Evolutionary conservation across 1,140 invertebrate genomes (phyloP).

Genomic region (Heliothis subflexa): DNA sequence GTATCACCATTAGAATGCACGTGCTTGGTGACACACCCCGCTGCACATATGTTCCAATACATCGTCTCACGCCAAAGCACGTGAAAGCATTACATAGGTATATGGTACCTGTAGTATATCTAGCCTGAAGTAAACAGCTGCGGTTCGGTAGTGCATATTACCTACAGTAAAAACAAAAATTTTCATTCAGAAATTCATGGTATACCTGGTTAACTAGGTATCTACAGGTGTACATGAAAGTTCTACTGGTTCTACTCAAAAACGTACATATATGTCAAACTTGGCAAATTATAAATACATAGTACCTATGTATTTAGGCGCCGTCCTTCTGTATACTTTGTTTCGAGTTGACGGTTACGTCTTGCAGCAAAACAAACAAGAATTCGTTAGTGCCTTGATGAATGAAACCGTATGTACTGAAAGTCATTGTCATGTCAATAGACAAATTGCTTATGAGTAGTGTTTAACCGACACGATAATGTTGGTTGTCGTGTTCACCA

Average conservation of each 20-base stretch:
- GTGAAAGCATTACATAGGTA: not conserved
- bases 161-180: not conserved
- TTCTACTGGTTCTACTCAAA: not conserved
- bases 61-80: not conserved
- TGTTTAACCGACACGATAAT: slow-evolving; percentile 1
- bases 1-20: not conserved
- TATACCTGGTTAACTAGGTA: not conserved
- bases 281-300: not conserved
- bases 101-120: too few species aligned
- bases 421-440: slow-evolving; percentile 31
- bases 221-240: not conserved
- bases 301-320: not conserved
- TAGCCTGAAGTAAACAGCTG: slow-evolving; percentile 10
- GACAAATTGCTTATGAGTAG: slow-evolving; percentile 24
- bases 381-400: slow-evolving; percentile 13
- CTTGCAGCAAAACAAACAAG: slow-evolving; percentile 23
- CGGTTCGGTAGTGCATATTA: not conserved
- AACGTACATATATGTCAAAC: not conserved
- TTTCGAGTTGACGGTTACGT: slow-evolving; percentile 1
- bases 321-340: not conserved
- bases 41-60: not conserved
- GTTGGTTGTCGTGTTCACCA: slow-evolving; percentile 15
- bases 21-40: not conserved
- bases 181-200: not conserved
- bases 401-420: slow-evolving; percentile 25